Conservation (phyloP, 2,888 invertebrate genomes). For the Cataglyphis cursor region DNA sequence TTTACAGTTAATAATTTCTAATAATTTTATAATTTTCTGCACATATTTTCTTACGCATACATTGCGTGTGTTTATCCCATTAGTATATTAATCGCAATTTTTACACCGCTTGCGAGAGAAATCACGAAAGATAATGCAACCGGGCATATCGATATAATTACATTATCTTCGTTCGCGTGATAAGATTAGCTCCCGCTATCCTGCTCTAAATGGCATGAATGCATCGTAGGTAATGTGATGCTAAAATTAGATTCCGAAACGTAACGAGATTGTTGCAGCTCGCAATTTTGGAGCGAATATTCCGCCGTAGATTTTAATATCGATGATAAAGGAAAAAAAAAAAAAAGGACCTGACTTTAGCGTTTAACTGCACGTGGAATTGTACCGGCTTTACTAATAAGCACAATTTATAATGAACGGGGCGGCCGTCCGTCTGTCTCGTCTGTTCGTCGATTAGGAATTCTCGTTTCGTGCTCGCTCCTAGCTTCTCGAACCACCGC, state of each 20-base stretch:
- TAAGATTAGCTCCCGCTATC: constrained; percentile 43
- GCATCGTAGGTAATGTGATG: constrained; percentile 24
- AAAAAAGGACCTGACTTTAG: constrained; percentile 35
- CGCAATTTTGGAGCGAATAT: constrained; percentile 36
- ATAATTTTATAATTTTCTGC: background rate
- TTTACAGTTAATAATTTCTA: background rate
- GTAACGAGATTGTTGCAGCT: constrained; percentile 12
- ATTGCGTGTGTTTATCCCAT: constrained; percentile 6
- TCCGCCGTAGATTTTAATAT: constrained; percentile 5
- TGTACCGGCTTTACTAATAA: constrained; percentile 65
- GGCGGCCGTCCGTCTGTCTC: constrained; percentile 54
- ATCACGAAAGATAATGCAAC: constrained; percentile 33
- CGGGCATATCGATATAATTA: constrained; percentile 44
- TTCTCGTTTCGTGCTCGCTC: constrained; percentile 71
- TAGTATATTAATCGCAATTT: constrained; percentile 45
- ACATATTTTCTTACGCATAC: background rate
- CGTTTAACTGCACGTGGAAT: constrained; percentile 55
- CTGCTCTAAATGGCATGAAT: background rate
- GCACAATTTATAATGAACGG: constrained; percentile 70
- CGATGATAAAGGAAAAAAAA: background rate
- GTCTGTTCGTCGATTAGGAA: constrained; percentile 70
- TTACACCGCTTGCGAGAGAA: constrained; percentile 5
- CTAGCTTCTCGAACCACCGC: constrained; percentile 50
- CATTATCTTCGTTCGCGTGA: constrained; percentile 37
- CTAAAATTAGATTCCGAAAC: constrained; percentile 42